Base-by-base conservation (phyloP, 2,113 vertebrate species). In the Dasyprocta punctata region DNA sequence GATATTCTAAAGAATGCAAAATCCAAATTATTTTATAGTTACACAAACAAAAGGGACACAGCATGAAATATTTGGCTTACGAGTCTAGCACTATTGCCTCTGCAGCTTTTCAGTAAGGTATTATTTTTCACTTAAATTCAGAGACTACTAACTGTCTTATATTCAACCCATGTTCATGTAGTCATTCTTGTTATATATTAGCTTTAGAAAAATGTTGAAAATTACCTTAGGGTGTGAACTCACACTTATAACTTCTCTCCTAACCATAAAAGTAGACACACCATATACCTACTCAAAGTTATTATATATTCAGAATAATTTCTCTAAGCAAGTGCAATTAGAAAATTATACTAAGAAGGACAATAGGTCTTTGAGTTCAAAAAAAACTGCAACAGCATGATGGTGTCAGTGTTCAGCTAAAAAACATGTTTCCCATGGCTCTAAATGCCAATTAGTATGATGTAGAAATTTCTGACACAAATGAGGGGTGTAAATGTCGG, bases 401-500 rank as follows among this genome's bases (percentile, higher is more conserved):
- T 93, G 41, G 92, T 94, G 78, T 44, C 81, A 98, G 94, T 94
- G 85, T 98, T 97, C 67, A 92, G 88, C 90, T 96, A 82, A 90
- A 96, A 89, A 69, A 67, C 85, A 67, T 90, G 63, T 97, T 98
- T 86, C 94, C 96, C 86, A 63, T 94, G 89, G 61, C 81, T 98
- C 92, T 93, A 92, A 95, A 95, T 98, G 97, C 17, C 93, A 98
- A 86, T 96, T 78, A 94, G 30, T 65, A 26, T 92, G 71, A 90
- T 93, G 77, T 92, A 97, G 97, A 95, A 97, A 97, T n/a, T 96
- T 97, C 75, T 90, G 97, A 84, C 89, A 96, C 95, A 97, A 96
- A 80, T 52, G 81, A 47, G 36, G 56, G 44, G 19, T 75, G 12
- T 97, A 98, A 98, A 98, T 98, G 97, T 97, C 97, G 87, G 84